Conservation (phyloP, 2,888 invertebrate species). For the Apeira syringaria region DNA sequence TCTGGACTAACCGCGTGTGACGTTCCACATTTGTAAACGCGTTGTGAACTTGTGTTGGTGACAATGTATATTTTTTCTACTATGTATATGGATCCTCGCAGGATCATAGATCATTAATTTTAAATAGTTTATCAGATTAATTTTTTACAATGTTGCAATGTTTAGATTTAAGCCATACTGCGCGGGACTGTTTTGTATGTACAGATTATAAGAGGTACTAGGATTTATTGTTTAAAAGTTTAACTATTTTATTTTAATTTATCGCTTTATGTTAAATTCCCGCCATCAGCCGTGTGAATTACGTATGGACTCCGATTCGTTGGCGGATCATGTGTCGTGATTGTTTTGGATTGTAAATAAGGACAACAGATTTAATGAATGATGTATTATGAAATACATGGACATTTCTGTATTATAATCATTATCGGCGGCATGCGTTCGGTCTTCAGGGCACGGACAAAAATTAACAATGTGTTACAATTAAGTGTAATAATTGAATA, state of each 20-base stretch:
- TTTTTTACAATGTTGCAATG: constrained; percentile 67
- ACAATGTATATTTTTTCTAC: constrained; percentile 81
- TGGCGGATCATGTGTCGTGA: background rate
- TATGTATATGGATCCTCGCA: constrained; percentile 66
- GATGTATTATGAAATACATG: constrained; percentile 32
- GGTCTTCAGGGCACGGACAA: constrained; percentile 22
- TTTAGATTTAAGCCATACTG: constrained; percentile 54
- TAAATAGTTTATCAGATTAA: constrained; percentile 28
- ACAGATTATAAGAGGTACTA: constrained; percentile 45
- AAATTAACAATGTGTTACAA: constrained; percentile 24
- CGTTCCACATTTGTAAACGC: constrained; percentile 31
- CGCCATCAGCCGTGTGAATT: background rate
- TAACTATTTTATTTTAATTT: constrained; percentile 29
- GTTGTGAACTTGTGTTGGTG: constrained; percentile 60
- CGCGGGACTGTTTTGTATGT: constrained; percentile 62
- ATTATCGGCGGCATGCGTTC: constrained; percentile 30
- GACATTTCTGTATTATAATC: constrained; percentile 12
- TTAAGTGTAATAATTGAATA: constrained; percentile 39
- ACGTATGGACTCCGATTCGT: constrained; percentile 1
- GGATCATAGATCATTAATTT: constrained; percentile 55
- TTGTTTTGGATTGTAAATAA: constrained; percentile 49
- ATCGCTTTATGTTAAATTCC: constrained; percentile 11
- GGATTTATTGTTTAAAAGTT: constrained; percentile 33
- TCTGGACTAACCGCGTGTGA: constrained; percentile 7
- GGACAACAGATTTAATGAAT: constrained; percentile 51